Evolutionary conservation across 2,797 vertebrate species (phyloP).

Genomic region (Halcyon leucocephala): DNA sequence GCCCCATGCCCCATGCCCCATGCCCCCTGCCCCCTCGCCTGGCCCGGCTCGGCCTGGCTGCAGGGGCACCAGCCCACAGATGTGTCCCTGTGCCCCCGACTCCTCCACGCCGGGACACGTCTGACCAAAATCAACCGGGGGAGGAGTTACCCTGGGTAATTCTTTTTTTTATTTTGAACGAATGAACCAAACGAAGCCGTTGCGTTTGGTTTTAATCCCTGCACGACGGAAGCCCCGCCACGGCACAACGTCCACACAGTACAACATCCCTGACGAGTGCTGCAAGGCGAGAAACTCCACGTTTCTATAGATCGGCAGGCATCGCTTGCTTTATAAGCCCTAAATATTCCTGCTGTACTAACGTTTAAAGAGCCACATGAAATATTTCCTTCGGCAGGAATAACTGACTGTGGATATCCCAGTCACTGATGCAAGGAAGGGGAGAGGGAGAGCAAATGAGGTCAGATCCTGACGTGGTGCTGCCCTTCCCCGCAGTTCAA

Average conservation of each 20-base stretch:
- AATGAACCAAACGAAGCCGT: neutral
- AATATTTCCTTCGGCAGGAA: neutral
- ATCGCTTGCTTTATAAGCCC: neutral
- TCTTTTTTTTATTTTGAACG: neutral
- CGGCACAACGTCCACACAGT: too few relatives aligned
- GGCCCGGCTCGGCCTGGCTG: neutral
- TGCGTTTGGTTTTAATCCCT: neutral
- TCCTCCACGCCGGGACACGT: neutral
- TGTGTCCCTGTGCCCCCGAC: fast-evolving
- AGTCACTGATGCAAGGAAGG: neutral
- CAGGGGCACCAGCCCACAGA: neutral
- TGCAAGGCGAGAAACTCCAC: neutral
- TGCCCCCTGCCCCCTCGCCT: neutral
- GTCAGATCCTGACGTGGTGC: neutral
- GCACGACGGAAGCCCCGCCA: neutral
- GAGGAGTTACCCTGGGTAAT: neutral
- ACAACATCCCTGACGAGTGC: neutral
- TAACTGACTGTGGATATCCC: neutral
- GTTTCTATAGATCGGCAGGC: neutral
- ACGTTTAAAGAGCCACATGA: neutral
- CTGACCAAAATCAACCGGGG: neutral
- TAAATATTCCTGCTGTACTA: neutral
- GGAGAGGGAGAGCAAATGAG: neutral
- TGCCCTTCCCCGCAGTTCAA: fast-evolving
- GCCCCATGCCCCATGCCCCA: neutral